Conservation (phyloP, 2,797 vertebrate genomes). For the Siniperca undulata region DNA sequence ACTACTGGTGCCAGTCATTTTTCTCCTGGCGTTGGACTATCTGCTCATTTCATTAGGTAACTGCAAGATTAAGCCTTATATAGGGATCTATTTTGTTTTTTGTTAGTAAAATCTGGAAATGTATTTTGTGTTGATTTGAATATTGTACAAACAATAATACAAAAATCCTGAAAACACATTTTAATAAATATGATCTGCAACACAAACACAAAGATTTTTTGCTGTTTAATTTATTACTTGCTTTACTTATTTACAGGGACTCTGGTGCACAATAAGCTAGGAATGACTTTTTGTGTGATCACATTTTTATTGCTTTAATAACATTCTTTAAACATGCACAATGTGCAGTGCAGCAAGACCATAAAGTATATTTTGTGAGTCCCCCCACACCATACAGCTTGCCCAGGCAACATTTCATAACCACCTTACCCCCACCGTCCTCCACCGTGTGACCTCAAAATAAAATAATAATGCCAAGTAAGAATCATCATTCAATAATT, state of each 20-base stretch:
- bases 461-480: background rate
- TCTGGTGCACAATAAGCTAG: background rate
- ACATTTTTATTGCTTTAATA: background rate
- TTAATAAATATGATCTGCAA: background rate
- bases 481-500: no score
- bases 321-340: background rate
- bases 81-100: background rate
- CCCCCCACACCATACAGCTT: background rate
- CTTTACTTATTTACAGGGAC: background rate
- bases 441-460: background rate
- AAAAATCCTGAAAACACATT: background rate
- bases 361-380: background rate
- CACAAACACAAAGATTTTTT: background rate
- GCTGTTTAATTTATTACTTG: background rate
- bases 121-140: background rate
- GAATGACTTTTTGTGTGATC: background rate
- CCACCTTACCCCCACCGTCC: background rate
- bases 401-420: background rate
- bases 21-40: background rate
- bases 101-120: background rate
- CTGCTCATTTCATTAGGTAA: conserved; percentile 4
- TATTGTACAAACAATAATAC: background rate
- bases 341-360: background rate
- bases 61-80: background rate
- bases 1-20: background rate